Percentiles rank a stretch among this genome's conserved stretches.
These are phyloP conservation scores for Chionis minor DNA, from an alignment of 2,113 vertebrate species.

Conservation along the genomic window DNA sequence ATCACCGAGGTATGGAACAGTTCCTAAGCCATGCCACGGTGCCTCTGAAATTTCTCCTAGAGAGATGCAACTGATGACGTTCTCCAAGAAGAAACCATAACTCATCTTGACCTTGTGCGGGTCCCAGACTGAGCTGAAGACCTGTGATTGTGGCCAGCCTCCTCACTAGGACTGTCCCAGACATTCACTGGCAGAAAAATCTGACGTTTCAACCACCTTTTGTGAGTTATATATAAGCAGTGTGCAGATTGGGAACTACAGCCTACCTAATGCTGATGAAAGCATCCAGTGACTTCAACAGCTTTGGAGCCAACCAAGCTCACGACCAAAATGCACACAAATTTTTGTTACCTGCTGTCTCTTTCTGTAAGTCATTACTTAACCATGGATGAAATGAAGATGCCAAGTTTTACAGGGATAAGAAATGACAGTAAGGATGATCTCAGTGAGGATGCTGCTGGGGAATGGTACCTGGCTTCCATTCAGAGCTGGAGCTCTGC, in stretches of 20 bases:
- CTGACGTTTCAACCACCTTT: background rate
- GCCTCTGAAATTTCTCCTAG: background rate
- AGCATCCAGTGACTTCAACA: background rate
- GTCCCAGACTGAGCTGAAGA: background rate
- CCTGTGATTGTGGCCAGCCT: background rate
- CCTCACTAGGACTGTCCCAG: background rate
- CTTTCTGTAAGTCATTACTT: background rate
- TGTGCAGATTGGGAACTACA: background rate
- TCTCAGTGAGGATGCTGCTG: background rate
- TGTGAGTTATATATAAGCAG: background rate
- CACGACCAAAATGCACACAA: accelerated
- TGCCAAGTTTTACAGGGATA: background rate
- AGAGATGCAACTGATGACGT: accelerated
- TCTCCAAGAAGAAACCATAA: background rate
- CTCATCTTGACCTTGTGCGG: background rate
- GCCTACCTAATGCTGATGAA: background rate
- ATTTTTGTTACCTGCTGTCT: background rate
- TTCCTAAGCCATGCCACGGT: accelerated
- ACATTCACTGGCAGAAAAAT: background rate
- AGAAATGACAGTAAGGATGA: background rate
- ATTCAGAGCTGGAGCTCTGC: background rate
- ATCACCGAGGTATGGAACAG: background rate
- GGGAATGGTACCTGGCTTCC: background rate
- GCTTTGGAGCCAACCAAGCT: background rate
- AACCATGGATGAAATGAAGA: background rate